Conservation (phyloP, 1,140 invertebrate genomes). For the Pantala flavescens region DNA sequence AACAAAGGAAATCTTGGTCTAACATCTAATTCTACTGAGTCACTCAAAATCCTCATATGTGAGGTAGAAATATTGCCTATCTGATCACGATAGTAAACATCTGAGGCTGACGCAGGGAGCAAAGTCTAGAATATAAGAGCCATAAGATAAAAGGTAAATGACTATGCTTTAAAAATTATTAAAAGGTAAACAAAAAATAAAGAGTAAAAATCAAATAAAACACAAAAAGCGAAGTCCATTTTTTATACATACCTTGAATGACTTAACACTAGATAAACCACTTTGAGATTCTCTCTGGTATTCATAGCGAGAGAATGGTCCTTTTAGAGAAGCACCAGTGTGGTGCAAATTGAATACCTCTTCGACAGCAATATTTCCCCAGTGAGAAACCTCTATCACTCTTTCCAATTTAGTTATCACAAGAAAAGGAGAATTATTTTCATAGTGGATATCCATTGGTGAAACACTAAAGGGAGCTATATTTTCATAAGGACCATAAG, state of each 20-base stretch:
- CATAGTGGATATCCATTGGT: slow-evolving; percentile 72
- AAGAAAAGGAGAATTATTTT: slow-evolving; percentile 93
- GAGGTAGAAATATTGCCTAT: slow-evolving; percentile 99
- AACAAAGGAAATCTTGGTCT: slow-evolving; percentile 94
- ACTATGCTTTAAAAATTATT: too few relatives aligned
- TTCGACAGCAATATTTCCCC: slow-evolving; percentile 97
- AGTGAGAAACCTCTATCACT: slow-evolving; percentile 92
- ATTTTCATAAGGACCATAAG: slow-evolving; percentile 80
- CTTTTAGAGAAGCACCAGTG: slow-evolving; percentile 84
- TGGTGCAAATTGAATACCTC: slow-evolving; percentile 87
- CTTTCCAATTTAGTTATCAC: slow-evolving; percentile 78
- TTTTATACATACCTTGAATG: slow-evolving; percentile 66
- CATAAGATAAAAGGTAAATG: too few relatives aligned
- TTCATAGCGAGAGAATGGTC: slow-evolving; percentile 91
- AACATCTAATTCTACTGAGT: slow-evolving; percentile 89
- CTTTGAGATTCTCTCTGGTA: slow-evolving; percentile 83
- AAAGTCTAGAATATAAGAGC: slow-evolving; percentile 51
- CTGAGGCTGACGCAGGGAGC: slow-evolving; percentile 77
- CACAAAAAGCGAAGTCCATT: too few relatives aligned
- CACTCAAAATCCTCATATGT: slow-evolving; percentile 72
- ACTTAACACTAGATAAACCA: slow-evolving; percentile 76
- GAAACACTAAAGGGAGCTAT: slow-evolving; percentile 41
- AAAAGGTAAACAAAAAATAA: too few relatives aligned
- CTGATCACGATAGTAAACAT: slow-evolving; percentile 92
- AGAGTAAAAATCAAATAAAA: too few relatives aligned